phyloP scores from a whole-genome alignment of 2,797 vertebrate genomes.

The Leptoclinus maculatus region DNA sequence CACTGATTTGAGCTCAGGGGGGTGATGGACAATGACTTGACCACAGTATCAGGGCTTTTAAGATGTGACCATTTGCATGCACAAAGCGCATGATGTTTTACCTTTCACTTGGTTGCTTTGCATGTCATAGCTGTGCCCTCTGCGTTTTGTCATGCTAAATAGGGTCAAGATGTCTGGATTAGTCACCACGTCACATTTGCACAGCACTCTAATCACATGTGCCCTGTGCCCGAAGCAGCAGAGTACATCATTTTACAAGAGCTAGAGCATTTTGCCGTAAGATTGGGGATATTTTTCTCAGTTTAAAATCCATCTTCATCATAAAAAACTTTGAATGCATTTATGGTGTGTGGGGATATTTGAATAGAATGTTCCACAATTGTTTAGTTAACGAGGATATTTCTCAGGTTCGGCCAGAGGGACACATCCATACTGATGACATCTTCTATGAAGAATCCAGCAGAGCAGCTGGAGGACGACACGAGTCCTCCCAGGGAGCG shows the following conservation, averaged over 20 bases:
- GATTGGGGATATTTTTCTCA: background rate
- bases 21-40: background rate
- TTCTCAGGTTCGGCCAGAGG: slow-evolving; percentile 81
- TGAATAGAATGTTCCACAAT: background rate
- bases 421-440: slow-evolving; percentile 82
- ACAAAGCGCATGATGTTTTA: background rate
- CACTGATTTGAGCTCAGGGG: background rate
- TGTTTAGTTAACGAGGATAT: background rate
- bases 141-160: slow-evolving; percentile 67
- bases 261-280: background rate
- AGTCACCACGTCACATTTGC: slow-evolving; percentile 38
- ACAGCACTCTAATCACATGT: slow-evolving; percentile 18
- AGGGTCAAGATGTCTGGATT: slow-evolving; percentile 61
- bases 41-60: background rate
- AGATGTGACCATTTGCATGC: background rate
- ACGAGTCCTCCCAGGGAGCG: slow-evolving; percentile 57
- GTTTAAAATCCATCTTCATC: background rate
- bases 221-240: slow-evolving; percentile 4
- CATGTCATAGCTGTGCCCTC: slow-evolving; percentile 47
- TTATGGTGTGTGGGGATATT: background rate
- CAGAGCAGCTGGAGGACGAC: slow-evolving; percentile 63
- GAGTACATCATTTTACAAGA: slow-evolving; percentile 14
- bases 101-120: slow-evolving; percentile 27
- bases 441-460: slow-evolving; percentile 74
- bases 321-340: background rate